Conservation (phyloP, 2,888 invertebrate genomes). For the Lithophane semibrunnea region DNA sequence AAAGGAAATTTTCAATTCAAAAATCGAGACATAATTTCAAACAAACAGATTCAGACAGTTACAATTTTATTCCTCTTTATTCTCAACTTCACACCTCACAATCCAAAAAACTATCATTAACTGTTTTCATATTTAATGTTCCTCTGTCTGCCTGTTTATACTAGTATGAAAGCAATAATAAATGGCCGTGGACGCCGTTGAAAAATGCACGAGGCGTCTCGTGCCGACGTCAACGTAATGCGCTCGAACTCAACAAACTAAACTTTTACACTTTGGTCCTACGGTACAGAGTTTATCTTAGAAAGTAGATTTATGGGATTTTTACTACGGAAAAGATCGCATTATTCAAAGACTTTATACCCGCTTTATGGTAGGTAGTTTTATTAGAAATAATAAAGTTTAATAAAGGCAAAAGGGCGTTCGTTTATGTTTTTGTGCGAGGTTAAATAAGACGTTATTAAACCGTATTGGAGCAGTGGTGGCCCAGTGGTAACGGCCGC, state of each 20-base stretch:
- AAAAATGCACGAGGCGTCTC: slow-evolving; percentile 64
- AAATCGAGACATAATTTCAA: neutral
- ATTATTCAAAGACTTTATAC: slow-evolving; percentile 66
- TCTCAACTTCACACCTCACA: slow-evolving; percentile 28
- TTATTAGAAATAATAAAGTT: slow-evolving; percentile 47
- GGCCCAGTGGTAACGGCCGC: no score
- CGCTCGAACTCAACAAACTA: slow-evolving; percentile 63
- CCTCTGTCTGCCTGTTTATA: slow-evolving; percentile 40
- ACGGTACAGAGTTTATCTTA: slow-evolving; percentile 72
- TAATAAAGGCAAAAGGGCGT: slow-evolving; percentile 27
- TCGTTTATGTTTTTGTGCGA: slow-evolving; percentile 21
- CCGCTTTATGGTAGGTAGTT: slow-evolving; percentile 50
- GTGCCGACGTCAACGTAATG: slow-evolving; percentile 51
- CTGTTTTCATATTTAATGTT: slow-evolving; percentile 44
- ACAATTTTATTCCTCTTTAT: neutral
- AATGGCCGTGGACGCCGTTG: slow-evolving; percentile 55
- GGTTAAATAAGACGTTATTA: neutral
- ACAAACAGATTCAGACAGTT: neutral
- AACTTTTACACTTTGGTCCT: slow-evolving; percentile 71
- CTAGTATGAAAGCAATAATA: slow-evolving; percentile 50
- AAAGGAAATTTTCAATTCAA: no score
- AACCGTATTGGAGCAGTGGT: no score
- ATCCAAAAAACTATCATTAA: slow-evolving; percentile 12
- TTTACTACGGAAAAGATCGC: slow-evolving; percentile 67
- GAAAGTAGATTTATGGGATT: slow-evolving; percentile 76